phyloP scores from a whole-genome alignment of 35 echinoderm and acorn worm species.

The Amphiura filiformis region DNA sequence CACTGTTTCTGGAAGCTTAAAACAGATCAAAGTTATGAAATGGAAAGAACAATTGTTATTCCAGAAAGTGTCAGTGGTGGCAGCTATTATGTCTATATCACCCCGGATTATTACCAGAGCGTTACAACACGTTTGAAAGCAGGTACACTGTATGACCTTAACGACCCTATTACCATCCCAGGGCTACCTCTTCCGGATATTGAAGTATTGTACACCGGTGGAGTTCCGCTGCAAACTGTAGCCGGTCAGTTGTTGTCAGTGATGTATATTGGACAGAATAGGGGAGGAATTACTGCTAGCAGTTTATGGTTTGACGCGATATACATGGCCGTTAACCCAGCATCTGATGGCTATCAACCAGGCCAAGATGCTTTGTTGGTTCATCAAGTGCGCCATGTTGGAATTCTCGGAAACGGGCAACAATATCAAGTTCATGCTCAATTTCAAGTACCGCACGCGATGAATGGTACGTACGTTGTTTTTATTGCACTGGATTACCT shows the following conservation, averaged over 20 bases:
- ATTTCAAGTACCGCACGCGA: neutral
- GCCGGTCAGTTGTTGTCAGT: neutral
- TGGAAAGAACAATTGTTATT: neutral
- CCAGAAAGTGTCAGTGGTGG: neutral
- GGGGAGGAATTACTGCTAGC: neutral
- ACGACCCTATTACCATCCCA: neutral
- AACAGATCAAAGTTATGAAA: neutral
- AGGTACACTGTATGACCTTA: neutral
- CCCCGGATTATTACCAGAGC: conserved; percentile 19
- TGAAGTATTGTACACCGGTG: neutral
- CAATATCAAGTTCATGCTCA: neutral
- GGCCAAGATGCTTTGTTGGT: neutral
- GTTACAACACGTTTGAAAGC: neutral
- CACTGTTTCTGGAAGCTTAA: neutral
- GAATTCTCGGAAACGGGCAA: neutral
- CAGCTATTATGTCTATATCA: neutral
- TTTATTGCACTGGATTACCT: conserved; percentile 18
- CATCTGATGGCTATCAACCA: neutral
- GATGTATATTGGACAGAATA: neutral
- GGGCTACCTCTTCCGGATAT: neutral
- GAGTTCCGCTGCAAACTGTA: neutral
- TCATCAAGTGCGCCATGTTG: neutral
- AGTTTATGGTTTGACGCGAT: neutral
- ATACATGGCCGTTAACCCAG: neutral
- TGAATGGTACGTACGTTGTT: neutral